phyloP scores from a whole-genome alignment of 2,888 invertebrate species.

The Fissipunctia ypsillon region DNA sequence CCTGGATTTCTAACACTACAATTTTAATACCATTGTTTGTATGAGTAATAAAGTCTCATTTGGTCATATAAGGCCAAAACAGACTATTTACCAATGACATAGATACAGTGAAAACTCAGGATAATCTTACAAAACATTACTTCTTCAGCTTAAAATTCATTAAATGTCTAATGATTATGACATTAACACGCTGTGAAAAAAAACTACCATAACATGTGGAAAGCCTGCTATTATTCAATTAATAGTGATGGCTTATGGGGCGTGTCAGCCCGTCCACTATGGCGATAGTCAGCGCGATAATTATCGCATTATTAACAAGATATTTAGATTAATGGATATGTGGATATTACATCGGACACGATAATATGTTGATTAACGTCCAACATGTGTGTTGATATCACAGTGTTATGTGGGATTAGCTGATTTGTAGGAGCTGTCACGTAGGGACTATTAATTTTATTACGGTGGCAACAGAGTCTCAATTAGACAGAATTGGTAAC shows the following conservation, averaged over 20 bases:
- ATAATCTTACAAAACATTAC: too few relatives aligned
- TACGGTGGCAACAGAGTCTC: not conserved
- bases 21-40: not conserved
- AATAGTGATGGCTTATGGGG: conserved; percentile 10
- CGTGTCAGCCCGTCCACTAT: conserved; percentile 2
- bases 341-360: conserved; percentile 27
- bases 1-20: not conserved
- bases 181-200: conserved; percentile 4
- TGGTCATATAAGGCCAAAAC: too few relatives aligned
- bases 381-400: not conserved
- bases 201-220: conserved; percentile 1
- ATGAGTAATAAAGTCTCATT: not conserved
- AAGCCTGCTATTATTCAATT: conserved; percentile 30
- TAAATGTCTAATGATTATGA: not conserved
- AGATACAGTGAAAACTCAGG: too few relatives aligned
- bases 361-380: conserved; percentile 35
- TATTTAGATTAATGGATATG: conserved; percentile 45
- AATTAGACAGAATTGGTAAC: not conserved
- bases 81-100: not conserved
- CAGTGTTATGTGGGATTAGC: not conserved
- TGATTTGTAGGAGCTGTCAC: conserved; percentile 1
- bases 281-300: conserved; percentile 30
- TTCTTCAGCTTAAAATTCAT: not conserved
- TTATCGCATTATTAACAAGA: conserved; percentile 25
- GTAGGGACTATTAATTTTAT: conserved; percentile 17